Evolutionary conservation across 2,888 invertebrate species (phyloP).

Genomic region (Schizaphis graminum): DNA sequence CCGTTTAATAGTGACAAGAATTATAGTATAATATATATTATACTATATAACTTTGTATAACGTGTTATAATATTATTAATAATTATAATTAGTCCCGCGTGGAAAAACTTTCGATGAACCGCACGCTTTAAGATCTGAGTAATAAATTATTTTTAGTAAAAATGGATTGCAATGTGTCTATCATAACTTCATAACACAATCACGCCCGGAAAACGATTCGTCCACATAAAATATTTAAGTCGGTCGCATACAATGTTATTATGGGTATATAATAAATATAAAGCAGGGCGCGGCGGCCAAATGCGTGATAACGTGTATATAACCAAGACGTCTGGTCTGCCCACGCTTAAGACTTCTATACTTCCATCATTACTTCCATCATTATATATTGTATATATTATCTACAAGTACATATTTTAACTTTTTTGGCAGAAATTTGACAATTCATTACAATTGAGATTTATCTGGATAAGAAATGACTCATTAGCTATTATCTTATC

Average conservation of each 20-base stretch:
- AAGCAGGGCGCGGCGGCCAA: background rate
- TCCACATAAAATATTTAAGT: background rate
- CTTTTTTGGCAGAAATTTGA: background rate
- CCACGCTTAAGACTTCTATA: background rate
- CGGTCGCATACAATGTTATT: background rate
- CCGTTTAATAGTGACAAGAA: no score
- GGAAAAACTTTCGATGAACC: no score
- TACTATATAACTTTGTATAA: no score
- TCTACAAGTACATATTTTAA: background rate
- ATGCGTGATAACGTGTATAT: background rate
- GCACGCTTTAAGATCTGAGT: background rate
- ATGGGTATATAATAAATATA: background rate
- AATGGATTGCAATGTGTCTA: background rate
- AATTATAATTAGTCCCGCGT: no score
- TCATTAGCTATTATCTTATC: no score
- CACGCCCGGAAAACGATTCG: background rate
- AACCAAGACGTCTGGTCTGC: background rate
- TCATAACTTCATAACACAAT: background rate
- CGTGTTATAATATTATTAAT: no score
- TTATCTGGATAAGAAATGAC: no score
- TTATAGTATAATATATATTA: no score
- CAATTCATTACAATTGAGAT: background rate
- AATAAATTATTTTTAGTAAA: background rate
- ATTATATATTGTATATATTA: background rate
- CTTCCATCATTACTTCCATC: background rate